Base-by-base conservation (phyloP, 2,888 invertebrate species). In the Brachyopa scutellaris region DNA sequence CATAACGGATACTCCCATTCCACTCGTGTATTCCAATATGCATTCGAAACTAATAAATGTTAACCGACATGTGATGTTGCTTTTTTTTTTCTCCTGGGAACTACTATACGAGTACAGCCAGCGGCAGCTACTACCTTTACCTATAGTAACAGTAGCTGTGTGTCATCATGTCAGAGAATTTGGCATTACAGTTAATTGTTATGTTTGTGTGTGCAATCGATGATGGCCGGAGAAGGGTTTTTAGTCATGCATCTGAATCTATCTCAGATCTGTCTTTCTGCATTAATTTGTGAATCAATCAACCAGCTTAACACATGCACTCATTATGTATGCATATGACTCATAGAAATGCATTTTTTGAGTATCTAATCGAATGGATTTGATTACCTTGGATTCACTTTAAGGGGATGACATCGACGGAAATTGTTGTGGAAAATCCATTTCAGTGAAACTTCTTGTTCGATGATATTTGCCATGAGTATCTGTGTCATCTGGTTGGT, bases 401-500 rank as follows among this genome's bases (percentile, higher is more conserved):
- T 51, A 45, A 42, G 55, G 57, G 53, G 61, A 66, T 67, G 62
- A 38, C 59, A 38, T 49, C 9, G 49, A 36, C 15, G 36, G 13
- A 49, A 8, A 15, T 47, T 21, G 49, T 61, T 57, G 19, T 55
- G 59, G 17, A 23, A 64, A 70, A 57, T 77, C 55, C 40, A 8
- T 53, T 29, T 51, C 9, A 9, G 13, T 36, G 31, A 29, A 17
- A 23, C 33, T 51, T 40, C 31, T 36, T 55, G 15, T 7, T 53
- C 49, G 57, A n/a, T 82, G 80, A 45, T 76, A 69, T 76, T 82
- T 82, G 70, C 59, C 33, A 53, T 77, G 77, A 59, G 31, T 72
- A 76, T 82, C 70, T 82, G 70, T 82, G 80, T 82, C 80, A 76
- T 70, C 61, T 77, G 47, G 77, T 59, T 79, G 61, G 67, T 31